Conservation (phyloP, 2,888 invertebrate genomes). For the Prenolepis imparis region DNA sequence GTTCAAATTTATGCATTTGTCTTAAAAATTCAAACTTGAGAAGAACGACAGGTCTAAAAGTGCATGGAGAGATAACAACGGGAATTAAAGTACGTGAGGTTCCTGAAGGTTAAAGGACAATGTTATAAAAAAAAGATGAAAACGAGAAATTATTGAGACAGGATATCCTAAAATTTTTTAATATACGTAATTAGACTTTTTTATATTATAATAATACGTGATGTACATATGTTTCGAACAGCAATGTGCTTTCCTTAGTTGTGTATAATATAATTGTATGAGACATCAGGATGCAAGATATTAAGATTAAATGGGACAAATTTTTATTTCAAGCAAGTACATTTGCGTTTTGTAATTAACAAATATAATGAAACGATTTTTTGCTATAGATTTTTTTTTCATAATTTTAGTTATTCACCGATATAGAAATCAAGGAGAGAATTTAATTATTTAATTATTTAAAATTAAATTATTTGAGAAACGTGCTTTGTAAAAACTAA, state of each 20-base stretch:
- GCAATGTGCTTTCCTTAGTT: constrained; percentile 66
- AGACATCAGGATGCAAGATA: constrained; percentile 40
- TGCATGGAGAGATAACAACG: too few relatives aligned
- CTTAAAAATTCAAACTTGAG: too few relatives aligned
- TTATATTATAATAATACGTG: neutral
- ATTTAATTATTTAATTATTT: constrained; percentile 35
- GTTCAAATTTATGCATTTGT: too few relatives aligned
- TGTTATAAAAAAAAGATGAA: constrained; percentile 44
- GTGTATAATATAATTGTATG: constrained; percentile 60
- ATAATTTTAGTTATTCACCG: constrained; percentile 51
- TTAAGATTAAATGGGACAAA: constrained; percentile 40
- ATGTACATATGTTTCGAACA: constrained; percentile 33
- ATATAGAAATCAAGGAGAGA: constrained; percentile 36
- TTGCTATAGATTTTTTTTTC: constrained; percentile 46
- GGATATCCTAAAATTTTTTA: constrained; percentile 42
- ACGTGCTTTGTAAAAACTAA: constrained; percentile 44
- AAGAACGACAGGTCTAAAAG: too few relatives aligned
- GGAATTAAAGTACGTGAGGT: too few relatives aligned
- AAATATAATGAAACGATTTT: constrained; percentile 10
- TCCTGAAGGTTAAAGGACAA: too few relatives aligned
- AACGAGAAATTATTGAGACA: constrained; percentile 35
- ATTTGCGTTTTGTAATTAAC: constrained; percentile 32
- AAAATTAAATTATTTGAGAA: constrained; percentile 30
- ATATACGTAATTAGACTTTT: constrained; percentile 50
- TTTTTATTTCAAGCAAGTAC: constrained; percentile 19